Conservation (phyloP, 2,113 vertebrate genomes). For the Gymnocephalus cernua region DNA sequence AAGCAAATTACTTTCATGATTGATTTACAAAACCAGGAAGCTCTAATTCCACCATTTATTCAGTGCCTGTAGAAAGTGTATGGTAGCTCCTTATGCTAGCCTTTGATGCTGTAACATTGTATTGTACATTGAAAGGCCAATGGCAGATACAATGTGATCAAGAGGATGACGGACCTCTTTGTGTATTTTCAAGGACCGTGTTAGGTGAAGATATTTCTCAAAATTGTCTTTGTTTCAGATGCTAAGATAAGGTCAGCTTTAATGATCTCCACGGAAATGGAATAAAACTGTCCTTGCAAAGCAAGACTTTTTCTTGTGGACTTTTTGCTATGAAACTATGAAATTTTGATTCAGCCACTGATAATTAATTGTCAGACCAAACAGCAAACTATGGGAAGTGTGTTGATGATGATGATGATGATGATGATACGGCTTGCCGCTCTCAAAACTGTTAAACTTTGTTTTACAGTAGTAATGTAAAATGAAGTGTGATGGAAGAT, state of each 20-base stretch:
- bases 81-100: background rate
- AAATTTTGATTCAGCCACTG: background rate
- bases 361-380: background rate
- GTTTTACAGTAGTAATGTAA: background rate
- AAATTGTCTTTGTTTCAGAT: background rate
- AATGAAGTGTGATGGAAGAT: background rate
- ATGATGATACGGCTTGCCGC: background rate
- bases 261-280: background rate
- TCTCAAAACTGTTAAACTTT: background rate
- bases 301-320: background rate
- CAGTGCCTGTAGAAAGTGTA: background rate
- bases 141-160: background rate
- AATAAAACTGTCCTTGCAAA: background rate
- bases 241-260: background rate
- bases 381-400: background rate
- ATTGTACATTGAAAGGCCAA: background rate
- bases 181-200: background rate
- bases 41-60: constrained; percentile 22
- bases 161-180: background rate
- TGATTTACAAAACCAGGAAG: constrained; percentile 27
- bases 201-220: background rate
- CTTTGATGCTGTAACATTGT: background rate
- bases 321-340: background rate
- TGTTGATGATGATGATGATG: background rate
- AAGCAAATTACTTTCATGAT: constrained; percentile 4